phyloP scores from a whole-genome alignment of 2,888 invertebrate genomes.

The Mythimna impura region DNA sequence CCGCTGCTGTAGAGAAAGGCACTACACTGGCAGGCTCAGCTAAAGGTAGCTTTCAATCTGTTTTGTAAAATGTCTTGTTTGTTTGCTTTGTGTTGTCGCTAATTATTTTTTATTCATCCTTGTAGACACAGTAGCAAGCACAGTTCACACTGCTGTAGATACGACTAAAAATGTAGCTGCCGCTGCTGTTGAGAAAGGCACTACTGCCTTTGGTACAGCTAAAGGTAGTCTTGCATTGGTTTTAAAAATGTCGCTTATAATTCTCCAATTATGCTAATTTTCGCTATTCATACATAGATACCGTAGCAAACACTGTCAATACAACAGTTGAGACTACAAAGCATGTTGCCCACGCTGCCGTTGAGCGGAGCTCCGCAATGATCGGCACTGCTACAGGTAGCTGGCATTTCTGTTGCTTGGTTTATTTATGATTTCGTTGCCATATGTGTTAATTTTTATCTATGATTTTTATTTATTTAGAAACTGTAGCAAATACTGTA shows the following conservation, averaged over 20 bases:
- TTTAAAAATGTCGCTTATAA: not conserved
- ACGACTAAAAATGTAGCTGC: constrained; percentile 68
- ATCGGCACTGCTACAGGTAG: constrained; percentile 66
- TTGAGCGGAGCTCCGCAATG: constrained; percentile 67
- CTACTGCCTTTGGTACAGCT: constrained; percentile 23
- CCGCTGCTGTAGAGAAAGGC: constrained; percentile 19
- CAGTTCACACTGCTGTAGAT: constrained; percentile 67
- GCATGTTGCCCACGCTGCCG: constrained; percentile 70
- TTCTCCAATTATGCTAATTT: constrained; percentile 19
- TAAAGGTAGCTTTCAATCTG: constrained; percentile 9
- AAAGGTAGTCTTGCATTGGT: constrained; percentile 34
- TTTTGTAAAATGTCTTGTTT: not conserved
- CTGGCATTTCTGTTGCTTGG: constrained; percentile 12
- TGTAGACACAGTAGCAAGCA: constrained; percentile 57
- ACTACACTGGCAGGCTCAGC: constrained; percentile 22
- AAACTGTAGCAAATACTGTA: constrained; percentile 73
- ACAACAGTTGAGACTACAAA: constrained; percentile 72
- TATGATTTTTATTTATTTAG: constrained; percentile 57
- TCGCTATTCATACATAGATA: constrained; percentile 35
- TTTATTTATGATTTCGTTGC: constrained; percentile 17
- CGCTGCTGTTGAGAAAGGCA: constrained; percentile 58
- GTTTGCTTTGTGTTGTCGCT: constrained; percentile 18
- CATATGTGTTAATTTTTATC: constrained; percentile 38
- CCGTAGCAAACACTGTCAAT: constrained; percentile 64
- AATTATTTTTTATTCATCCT: not conserved